Evolutionary conservation across 1,140 invertebrate genomes (phyloP), one percentile per base, ranked within the genome.

Genomic region (Lepidurus apus): DNA sequence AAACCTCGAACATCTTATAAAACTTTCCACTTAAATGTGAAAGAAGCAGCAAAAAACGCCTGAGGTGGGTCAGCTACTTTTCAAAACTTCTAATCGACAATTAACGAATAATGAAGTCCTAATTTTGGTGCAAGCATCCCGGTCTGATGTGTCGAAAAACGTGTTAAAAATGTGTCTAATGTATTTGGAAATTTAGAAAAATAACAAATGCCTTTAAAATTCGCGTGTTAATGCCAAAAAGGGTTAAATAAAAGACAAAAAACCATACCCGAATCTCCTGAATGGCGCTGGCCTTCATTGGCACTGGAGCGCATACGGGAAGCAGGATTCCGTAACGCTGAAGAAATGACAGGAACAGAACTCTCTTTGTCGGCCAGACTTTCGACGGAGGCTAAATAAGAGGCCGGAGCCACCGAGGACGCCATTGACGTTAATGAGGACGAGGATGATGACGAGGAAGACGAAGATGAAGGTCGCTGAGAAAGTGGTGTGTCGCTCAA

Each of bases 331-430:
- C 42, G 43, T 42, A 75, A 44, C 34, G 74, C 34, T 17, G 43
- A 73, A 78, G 77, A 78, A 73, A 78, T 47, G 73, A 73, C 47
- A 47, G 42, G 7, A 21, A 43, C 74, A 78, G 65, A 21, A 17
- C 26, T 74, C 34, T 65, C 53, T 65, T 92, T 80, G 74, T 83
- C 84, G 10, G 83, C 92, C 81, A 93, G 85, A 78, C 91, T 93
- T 84, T 94, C 92, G 78, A 93, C 91, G 21, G 92, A 93, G 65
- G 92, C 91, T 84, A 93, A 85, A 86, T 93, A 93, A n/a, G 91
- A 89, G 82, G 86, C 86, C 47, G 42, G 73, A 77, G 47, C 75
- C 34, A 42, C 79, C 6, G 79, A 44, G 21, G 77, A 81, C 34
- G 87, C 86, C 1, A 85, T 85, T 9, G 84, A 85, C 0, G 92